phyloP scores from a whole-genome alignment of 2,113 vertebrate genomes.

The Labeo catla region DNA sequence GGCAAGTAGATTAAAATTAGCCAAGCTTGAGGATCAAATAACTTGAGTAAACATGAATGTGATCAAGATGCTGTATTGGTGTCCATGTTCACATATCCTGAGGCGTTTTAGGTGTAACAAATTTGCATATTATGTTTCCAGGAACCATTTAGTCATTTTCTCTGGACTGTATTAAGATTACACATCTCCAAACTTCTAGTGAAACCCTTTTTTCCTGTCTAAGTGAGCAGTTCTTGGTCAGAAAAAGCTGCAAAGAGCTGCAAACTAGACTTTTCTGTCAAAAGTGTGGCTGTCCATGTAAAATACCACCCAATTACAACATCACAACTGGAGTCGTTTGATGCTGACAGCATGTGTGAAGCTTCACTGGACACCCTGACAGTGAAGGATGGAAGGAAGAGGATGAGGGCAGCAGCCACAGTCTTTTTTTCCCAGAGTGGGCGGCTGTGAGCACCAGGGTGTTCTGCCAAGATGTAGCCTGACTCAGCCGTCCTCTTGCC shows the following conservation, averaged over 20 bases:
- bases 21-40: background rate
- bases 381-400: constrained; percentile 35
- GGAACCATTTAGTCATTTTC: background rate
- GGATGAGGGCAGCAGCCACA: constrained; percentile 16
- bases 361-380: background rate
- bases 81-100: background rate
- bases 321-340: background rate
- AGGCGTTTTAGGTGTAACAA: background rate
- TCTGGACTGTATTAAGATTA: background rate
- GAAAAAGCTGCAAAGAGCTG: background rate
- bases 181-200: background rate
- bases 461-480: constrained; percentile 20
- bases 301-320: background rate
- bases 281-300: background rate
- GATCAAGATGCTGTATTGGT: background rate
- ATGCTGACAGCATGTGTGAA: background rate
- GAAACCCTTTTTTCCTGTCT: background rate
- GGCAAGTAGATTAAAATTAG: background rate
- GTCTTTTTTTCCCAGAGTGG: constrained; percentile 5
- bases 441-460: background rate
- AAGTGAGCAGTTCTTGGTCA: background rate
- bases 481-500: constrained; percentile 2
- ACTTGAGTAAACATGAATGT: background rate
- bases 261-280: background rate
- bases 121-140: constrained; percentile 2